A percentile compares a stretch with the other conserved stretches of the same genome.
phyloP scores from a whole-genome alignment of 2,797 vertebrate genomes.

The Parauchenoglanis ngamensis region DNA sequence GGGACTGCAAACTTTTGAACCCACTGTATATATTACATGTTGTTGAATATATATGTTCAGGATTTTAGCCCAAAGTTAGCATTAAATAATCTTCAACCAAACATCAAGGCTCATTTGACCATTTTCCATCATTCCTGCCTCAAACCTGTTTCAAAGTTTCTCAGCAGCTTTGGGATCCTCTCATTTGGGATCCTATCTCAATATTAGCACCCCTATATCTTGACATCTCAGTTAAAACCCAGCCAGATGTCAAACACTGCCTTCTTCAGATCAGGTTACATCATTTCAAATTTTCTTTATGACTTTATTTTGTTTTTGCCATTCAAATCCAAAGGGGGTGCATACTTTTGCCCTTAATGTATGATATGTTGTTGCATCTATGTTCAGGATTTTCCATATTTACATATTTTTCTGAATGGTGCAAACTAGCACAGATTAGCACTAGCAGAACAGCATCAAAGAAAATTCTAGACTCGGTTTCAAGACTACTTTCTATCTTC shows the following conservation, averaged over 20 bases:
- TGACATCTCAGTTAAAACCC: background rate
- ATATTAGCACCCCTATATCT: background rate
- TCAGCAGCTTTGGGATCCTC: background rate
- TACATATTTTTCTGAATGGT: background rate
- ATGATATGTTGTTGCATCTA: background rate
- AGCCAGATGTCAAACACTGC: background rate
- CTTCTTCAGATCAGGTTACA: background rate
- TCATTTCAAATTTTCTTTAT: background rate
- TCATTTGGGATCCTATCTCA: background rate
- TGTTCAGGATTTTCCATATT: background rate
- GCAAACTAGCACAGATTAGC: background rate
- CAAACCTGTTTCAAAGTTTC: background rate
- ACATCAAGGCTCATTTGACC: background rate
- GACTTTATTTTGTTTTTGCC: background rate
- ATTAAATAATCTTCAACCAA: background rate
- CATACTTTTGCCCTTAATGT: background rate
- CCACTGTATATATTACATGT: background rate
- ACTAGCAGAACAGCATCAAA: background rate
- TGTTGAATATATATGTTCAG: background rate
- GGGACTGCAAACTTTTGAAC: background rate
- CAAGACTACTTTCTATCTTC: background rate
- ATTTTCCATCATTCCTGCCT: background rate
- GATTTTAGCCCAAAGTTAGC: background rate
- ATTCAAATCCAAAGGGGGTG: background rate
- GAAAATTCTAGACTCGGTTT: background rate